Percentiles rank a stretch among this genome's conserved stretches.
Conservation (phyloP, 2,113 vertebrate genomes). For the Canis aureus region DNA sequence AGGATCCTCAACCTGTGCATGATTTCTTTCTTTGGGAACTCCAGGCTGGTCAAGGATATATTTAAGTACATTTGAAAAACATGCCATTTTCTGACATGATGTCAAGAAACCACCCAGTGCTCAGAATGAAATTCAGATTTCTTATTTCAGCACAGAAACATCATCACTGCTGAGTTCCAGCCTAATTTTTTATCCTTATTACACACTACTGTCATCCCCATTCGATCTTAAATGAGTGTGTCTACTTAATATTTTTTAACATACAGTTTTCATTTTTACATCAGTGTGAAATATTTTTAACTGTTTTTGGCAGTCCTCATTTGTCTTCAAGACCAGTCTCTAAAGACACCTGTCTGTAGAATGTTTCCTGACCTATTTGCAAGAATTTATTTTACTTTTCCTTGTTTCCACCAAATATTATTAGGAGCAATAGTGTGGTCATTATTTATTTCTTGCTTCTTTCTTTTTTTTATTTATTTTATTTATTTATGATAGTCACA, state of each 20-base stretch:
- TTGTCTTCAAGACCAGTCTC: background rate
- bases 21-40: slow-evolving; percentile 24
- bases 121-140: slow-evolving; percentile 54
- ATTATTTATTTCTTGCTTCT: background rate
- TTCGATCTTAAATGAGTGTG: background rate
- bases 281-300: background rate
- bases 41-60: slow-evolving; percentile 50
- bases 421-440: background rate
- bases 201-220: background rate
- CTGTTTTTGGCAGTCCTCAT: background rate
- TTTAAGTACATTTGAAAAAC: slow-evolving; percentile 66
- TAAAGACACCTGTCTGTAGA: background rate
- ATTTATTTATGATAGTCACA: too few relatives aligned
- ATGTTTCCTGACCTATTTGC: background rate
- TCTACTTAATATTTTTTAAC: background rate
- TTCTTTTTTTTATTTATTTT: too few relatives aligned
- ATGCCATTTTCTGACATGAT: slow-evolving; percentile 69
- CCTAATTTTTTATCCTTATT: background rate
- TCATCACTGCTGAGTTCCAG: background rate
- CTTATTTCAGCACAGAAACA: background rate
- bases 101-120: slow-evolving; percentile 51
- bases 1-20: background rate
- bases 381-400: background rate
- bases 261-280: background rate
- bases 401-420: background rate